Percentiles rank a stretch among this genome's conserved stretches.
phyloP scores from a whole-genome alignment of 2,888 invertebrate genomes.

The Cinara cedri region DNA sequence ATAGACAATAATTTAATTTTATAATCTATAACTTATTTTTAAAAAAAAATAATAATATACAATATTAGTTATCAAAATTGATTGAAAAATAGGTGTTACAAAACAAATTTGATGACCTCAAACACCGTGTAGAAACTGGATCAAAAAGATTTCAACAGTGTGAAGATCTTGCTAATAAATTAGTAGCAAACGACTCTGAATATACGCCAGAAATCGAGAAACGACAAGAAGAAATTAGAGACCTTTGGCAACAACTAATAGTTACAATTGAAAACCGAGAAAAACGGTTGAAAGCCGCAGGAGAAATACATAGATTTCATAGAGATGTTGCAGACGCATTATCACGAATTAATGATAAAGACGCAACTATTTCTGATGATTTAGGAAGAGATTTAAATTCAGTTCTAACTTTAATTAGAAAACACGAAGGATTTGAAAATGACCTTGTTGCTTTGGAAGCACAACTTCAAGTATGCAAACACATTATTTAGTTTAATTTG shows the following conservation, averaged over 20 bases:
- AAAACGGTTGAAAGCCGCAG: slow-evolving; percentile 87
- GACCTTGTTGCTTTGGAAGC: slow-evolving; percentile 91
- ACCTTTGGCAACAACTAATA: slow-evolving; percentile 86
- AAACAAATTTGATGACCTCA: slow-evolving; percentile 91
- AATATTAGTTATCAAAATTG: background rate
- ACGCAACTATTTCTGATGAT: slow-evolving; percentile 82
- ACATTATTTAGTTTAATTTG: background rate
- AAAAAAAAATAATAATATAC: background rate
- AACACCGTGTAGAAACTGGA: slow-evolving; percentile 87
- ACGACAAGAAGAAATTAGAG: slow-evolving; percentile 79
- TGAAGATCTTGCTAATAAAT: slow-evolving; percentile 85
- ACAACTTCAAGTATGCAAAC: slow-evolving; percentile 72
- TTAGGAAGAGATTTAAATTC: slow-evolving; percentile 83
- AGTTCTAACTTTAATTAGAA: slow-evolving; percentile 79
- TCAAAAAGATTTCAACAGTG: slow-evolving; percentile 89
- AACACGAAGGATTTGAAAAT: slow-evolving; percentile 92
- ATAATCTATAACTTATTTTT: background rate
- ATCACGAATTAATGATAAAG: slow-evolving; percentile 87
- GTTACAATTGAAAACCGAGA: slow-evolving; percentile 86
- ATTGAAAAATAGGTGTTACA: slow-evolving; percentile 71
- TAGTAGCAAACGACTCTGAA: slow-evolving; percentile 83
- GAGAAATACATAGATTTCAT: slow-evolving; percentile 96
- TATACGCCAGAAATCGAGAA: slow-evolving; percentile 85
- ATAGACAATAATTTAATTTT: no score
- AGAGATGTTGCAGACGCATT: slow-evolving; percentile 91